Percentiles rank a stretch among this genome's conserved stretches.
Conservation (phyloP, 2,797 vertebrate species). For the Sternotherus odoratus region DNA sequence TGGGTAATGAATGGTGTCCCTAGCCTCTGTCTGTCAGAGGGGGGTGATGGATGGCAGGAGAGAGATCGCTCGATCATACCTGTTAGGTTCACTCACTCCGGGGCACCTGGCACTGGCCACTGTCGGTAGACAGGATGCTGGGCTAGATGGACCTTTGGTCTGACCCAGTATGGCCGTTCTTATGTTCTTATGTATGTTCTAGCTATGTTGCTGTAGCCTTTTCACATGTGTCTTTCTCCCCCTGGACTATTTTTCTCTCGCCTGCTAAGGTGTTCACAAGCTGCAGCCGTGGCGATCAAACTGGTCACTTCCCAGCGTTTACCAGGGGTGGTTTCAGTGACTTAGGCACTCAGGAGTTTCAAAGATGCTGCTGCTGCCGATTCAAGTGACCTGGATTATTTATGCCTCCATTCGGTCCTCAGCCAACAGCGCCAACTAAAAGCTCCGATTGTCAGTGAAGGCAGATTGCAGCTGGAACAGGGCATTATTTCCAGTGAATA, state of each 20-base stretch:
- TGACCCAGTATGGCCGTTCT: too few species aligned
- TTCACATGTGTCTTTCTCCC: neutral
- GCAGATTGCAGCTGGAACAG: neutral
- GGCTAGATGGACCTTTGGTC: too few species aligned
- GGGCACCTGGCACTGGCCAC: too few species aligned
- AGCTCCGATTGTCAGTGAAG: neutral
- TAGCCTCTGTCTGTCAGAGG: too few species aligned
- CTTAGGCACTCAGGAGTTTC: neutral
- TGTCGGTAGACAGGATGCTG: too few species aligned
- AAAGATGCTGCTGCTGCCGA: neutral
- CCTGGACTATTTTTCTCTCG: neutral
- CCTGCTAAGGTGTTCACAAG: neutral
- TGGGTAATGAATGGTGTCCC: too few species aligned
- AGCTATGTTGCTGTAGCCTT: neutral
- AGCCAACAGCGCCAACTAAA: neutral
- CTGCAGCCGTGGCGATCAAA: neutral
- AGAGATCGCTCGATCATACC: too few species aligned
- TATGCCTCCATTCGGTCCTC: neutral
- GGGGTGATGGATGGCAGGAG: too few species aligned
- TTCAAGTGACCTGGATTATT: neutral
- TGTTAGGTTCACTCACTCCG: too few species aligned
- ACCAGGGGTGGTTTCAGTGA: neutral
- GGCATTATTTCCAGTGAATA: too few species aligned
- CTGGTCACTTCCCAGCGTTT: neutral
- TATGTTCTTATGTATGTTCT: too few species aligned